Percentiles rank a stretch among this genome's conserved stretches.
These are phyloP conservation scores for Macrobrachium nipponense DNA, from an alignment of 1,140 invertebrate species.

Conservation along the genomic window DNA sequence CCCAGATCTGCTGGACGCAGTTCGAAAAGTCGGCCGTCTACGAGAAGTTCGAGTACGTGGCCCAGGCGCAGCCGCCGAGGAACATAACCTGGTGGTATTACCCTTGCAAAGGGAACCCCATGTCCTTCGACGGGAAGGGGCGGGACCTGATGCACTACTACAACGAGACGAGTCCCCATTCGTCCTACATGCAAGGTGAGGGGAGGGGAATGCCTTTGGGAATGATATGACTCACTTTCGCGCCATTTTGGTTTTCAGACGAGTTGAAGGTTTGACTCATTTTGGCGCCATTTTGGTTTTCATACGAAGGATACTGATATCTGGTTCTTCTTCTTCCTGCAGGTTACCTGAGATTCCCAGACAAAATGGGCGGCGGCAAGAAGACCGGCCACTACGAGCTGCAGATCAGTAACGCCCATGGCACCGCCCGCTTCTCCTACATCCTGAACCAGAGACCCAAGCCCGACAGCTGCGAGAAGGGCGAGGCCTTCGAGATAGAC, in stretches of 20 bases:
- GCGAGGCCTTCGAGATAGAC: no score
- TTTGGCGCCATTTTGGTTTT: no score
- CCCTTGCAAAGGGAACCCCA: neutral
- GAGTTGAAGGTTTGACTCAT: no score
- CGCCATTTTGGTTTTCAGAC: no score
- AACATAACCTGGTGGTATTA: slow-evolving; percentile 20
- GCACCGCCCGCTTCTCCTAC: neutral
- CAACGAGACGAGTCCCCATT: neutral
- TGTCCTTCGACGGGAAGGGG: neutral
- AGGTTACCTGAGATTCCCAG: slow-evolving; percentile 24
- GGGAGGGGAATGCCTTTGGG: neutral
- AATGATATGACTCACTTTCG: no score
- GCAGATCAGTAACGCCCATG: neutral
- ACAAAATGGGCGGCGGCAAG: slow-evolving; percentile 8
- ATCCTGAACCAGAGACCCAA: neutral
- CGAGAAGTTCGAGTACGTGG: slow-evolving; percentile 13
- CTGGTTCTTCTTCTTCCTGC: no score
- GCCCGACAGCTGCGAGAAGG: no score
- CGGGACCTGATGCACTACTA: neutral
- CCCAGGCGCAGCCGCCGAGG: slow-evolving; percentile 9
- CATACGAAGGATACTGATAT: no score
- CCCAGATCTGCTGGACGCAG: slow-evolving; percentile 14
- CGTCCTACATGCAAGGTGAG: slow-evolving; percentile 31
- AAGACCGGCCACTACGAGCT: slow-evolving; percentile 43
- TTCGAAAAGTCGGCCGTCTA: neutral